Base-by-base conservation (phyloP, 2,888 invertebrate species). In the Tetheella fluctuosa region DNA sequence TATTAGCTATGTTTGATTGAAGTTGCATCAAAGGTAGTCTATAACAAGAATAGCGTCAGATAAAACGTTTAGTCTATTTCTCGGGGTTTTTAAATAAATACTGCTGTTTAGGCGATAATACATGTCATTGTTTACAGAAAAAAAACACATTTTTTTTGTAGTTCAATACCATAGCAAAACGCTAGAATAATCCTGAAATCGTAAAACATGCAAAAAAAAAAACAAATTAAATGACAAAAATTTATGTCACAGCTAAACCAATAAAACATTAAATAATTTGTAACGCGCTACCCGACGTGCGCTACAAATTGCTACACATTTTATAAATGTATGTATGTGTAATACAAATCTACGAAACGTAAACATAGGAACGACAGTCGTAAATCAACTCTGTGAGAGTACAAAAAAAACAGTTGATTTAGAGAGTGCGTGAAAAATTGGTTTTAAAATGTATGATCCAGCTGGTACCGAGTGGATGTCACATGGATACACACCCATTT, bases 291-390 rank as follows among this genome's bases (percentile, higher is more conserved):
- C 17, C 48, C 48, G 17, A 20, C 48, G 48, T 10, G n/a, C 48
- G 8, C 20, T 20, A 48, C 48, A 48, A 48, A 48, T 48, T 48
- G 48, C 48, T 20, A 48, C 48, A 48, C 20, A 20, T 48, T 48
- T 48, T 48, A 6, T n/a, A 3, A 17, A 1, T 48, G 48, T 20
- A 48, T 20, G 48, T 48, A 20, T 48, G 48, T 48, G 48, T 48
- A 20, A 48, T 48, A 48, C 48, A 48, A 48, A 48, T 48, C 48
- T 20, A 20, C 48, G 48, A 48, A 48, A 48, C 48, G 48, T 48
- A 48, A 48, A 48, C 48, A 48, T 20, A 20, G 48, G 20, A 48
- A 20, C 48, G 20, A 48, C 48, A 20, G 48, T 48, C 48, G 48
- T 48, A 48, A 48, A 48, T 48, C 48, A 34, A 34, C 34, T 34